Base-by-base conservation (phyloP, 1,140 invertebrate species). In the Drosophila obscura region DNA sequence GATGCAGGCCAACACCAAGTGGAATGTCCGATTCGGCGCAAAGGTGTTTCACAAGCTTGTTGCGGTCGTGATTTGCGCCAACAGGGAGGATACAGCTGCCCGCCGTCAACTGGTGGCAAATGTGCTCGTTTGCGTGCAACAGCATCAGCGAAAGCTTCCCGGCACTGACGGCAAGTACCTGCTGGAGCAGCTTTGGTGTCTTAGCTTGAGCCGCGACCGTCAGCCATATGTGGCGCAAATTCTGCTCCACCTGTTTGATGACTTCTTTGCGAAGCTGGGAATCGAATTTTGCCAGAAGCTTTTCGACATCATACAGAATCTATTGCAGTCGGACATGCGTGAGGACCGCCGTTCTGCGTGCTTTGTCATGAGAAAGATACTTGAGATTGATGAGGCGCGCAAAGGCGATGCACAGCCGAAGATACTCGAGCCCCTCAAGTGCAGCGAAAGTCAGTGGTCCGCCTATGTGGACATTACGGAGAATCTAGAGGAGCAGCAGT, bases 401-500 rank as follows among this genome's bases (percentile, higher is more conserved):
- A 7, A 5, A 6, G 22, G 1, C 41, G 51, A 2, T 11, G 6
- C 9, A 22, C n/a, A 1, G 11, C 35, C 35, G 19, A 26, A 44
- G 9, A 11, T 48, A 15, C 35, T 63, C 6, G 39, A 49, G 5
- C 41, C 48, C 4, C 45, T 84, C 0, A 62, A 65, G 35, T 73
- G 71, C 19, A 65, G 39, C 26, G 55, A 75, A n/a, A 45, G 35
- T 8, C 67, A 65, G 2, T 91, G 90, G 90, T 55, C 51, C 9
- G 53, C 63, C 5, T 91, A 79, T 55, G 57, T 91, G 8, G 77
- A 63, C 3, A 78, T 94, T 16, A 69, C 94, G 31, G 94, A 95
- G 81, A 92, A 92, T 22, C 84, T 94, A 13, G 94, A 95, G 80
- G 94, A 94, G 74, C 94, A 94, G 73, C 94, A 94, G 81, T 92